phyloP scores from a whole-genome alignment of 2,113 vertebrate species.

The Solea solea region DNA sequence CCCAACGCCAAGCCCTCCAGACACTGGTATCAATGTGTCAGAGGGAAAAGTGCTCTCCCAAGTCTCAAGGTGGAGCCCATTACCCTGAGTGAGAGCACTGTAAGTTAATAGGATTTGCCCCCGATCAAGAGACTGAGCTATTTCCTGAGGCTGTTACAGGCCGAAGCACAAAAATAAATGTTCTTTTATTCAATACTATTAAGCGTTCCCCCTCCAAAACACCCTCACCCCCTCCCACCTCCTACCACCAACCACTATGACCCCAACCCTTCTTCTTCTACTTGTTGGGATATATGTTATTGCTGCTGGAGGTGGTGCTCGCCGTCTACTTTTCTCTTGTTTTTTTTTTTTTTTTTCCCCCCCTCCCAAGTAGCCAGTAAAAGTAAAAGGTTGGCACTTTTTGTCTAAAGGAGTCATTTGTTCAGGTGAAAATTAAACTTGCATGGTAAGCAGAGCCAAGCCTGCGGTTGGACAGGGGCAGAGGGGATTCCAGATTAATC shows the following conservation, averaged over 20 bases:
- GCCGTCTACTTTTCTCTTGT: constrained; percentile 17
- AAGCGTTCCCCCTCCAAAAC: constrained; percentile 42
- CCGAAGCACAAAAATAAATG: constrained; percentile 81
- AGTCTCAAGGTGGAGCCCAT: constrained; percentile 79
- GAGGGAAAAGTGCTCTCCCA: constrained; percentile 66
- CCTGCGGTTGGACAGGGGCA: constrained; percentile 63
- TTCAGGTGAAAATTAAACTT: constrained; percentile 80
- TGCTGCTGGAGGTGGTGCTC: constrained; percentile 60
- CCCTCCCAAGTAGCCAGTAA: constrained; percentile 62
- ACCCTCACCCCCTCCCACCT: not conserved
- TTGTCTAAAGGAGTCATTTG: constrained; percentile 79
- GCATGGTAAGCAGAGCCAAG: constrained; percentile 73
- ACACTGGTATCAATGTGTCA: constrained; percentile 74
- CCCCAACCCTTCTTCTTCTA: constrained; percentile 48
- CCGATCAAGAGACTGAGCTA: constrained; percentile 77
- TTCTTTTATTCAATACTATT: constrained; percentile 78
- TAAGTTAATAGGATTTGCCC: constrained; percentile 83
- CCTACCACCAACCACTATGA: constrained; percentile 31
- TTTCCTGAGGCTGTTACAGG: constrained; percentile 81
- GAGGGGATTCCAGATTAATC: constrained; percentile 78
- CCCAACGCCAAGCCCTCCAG: constrained; percentile 66
- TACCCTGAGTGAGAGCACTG: constrained; percentile 78
- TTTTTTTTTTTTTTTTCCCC: not conserved
- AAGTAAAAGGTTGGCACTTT: constrained; percentile 80
- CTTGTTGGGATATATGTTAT: constrained; percentile 72